These are phyloP conservation scores for Lampropteryx suffumata DNA, from an alignment of 2,888 invertebrate genomes.

Conservation along the genomic window DNA sequence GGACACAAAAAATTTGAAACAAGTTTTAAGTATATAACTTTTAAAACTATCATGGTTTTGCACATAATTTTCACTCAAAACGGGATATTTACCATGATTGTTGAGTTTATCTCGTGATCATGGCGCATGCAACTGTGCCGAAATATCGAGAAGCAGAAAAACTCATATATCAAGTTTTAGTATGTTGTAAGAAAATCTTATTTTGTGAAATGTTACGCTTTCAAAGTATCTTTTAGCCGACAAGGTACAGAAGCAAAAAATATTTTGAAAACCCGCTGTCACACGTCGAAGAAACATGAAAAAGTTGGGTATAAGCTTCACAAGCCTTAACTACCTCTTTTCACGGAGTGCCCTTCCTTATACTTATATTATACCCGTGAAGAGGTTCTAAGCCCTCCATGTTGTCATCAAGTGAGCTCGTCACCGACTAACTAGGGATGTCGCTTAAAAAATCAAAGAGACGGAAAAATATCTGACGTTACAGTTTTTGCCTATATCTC, in stretches of 20 bases:
- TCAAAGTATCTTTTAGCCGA: neutral
- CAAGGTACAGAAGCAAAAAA: conserved; percentile 3
- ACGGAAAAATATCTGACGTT: neutral
- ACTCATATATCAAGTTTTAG: too few relatives aligned
- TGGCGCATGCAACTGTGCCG: too few relatives aligned
- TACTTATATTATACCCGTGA: conserved; percentile 33
- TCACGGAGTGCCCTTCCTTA: conserved; percentile 34
- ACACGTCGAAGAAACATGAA: conserved; percentile 27
- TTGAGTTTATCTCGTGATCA: too few relatives aligned
- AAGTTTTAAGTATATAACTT: too few relatives aligned
- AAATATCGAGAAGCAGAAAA: too few relatives aligned
- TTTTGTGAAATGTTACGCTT: too few relatives aligned
- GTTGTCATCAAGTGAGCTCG: conserved; percentile 38
- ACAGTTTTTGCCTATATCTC: too few relatives aligned
- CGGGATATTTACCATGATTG: too few relatives aligned
- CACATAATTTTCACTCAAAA: too few relatives aligned
- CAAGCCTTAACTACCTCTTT: conserved; percentile 38
- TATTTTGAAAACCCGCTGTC: conserved; percentile 8
- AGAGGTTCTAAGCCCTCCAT: conserved; percentile 36
- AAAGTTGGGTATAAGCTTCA: conserved; percentile 34
- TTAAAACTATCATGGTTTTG: too few relatives aligned
- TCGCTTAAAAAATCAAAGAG: neutral
- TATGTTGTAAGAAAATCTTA: too few relatives aligned
- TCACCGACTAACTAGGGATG: conserved; percentile 24
- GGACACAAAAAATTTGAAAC: too few relatives aligned